phyloP scores from a whole-genome alignment of 2,797 vertebrate species.

The Aeoliscus strigatus region DNA sequence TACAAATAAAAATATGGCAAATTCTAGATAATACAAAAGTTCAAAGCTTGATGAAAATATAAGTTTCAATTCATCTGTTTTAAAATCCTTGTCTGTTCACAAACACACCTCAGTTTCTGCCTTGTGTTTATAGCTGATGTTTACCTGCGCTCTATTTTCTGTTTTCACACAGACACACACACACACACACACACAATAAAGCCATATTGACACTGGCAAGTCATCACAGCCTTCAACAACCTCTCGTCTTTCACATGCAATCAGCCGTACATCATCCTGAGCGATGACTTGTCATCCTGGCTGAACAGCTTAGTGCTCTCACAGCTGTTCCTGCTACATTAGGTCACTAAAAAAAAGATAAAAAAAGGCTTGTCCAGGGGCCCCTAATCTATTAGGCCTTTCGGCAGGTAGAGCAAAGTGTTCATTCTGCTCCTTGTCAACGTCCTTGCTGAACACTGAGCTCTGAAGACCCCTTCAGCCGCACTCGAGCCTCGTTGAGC shows the following conservation, averaged over 20 bases:
- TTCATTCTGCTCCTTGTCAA: slow-evolving; percentile 22
- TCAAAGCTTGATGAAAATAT: too few relatives aligned
- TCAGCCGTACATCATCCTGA: slow-evolving; percentile 63
- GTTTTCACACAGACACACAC: slow-evolving; percentile 1
- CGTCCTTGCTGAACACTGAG: slow-evolving; percentile 31
- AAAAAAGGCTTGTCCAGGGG: slow-evolving; percentile 33
- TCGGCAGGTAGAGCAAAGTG: slow-evolving; percentile 46
- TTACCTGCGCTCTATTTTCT: neutral
- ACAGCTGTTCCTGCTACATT: slow-evolving; percentile 65
- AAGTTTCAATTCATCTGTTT: neutral
- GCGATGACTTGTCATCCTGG: slow-evolving; percentile 60
- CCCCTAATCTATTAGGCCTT: slow-evolving; percentile 52
- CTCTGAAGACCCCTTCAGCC: slow-evolving; percentile 16
- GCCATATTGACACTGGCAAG: slow-evolving; percentile 33
- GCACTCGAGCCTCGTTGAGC: slow-evolving; percentile 15
- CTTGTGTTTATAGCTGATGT: neutral
- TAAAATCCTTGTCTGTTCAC: neutral
- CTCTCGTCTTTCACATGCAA: slow-evolving; percentile 51
- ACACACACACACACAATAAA: slow-evolving; percentile 28
- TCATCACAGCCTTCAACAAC: slow-evolving; percentile 51
- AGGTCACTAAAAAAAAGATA: slow-evolving; percentile 51
- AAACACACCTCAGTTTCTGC: neutral
- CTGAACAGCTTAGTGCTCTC: slow-evolving; percentile 43
- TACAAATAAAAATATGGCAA: slow-evolving; percentile 1
- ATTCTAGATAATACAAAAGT: too few relatives aligned